Evolutionary conservation across 2,113 vertebrate genomes (phyloP).

Genomic region (Cololabis saira): DNA sequence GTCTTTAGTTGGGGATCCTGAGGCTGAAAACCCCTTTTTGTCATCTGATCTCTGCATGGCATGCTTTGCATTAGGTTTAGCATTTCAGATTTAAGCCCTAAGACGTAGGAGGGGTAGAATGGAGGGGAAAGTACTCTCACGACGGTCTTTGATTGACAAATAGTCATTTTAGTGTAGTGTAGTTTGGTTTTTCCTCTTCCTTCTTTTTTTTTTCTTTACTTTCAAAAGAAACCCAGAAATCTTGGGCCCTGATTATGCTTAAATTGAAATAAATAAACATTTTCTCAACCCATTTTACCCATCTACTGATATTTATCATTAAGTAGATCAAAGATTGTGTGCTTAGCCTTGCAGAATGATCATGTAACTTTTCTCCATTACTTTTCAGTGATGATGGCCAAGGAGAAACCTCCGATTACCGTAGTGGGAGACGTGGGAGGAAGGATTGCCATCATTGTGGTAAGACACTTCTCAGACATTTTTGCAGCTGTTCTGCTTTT

Average conservation of each 20-base stretch:
- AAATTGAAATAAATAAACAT: constrained; percentile 24
- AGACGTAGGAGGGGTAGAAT: constrained; percentile 81
- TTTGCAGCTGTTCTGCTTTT: neutral
- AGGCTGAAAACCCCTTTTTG: constrained; percentile 64
- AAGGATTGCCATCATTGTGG: constrained; percentile 97
- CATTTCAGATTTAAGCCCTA: constrained; percentile 48
- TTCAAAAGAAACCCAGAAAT: constrained; percentile 5
- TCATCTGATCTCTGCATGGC: constrained; percentile 81
- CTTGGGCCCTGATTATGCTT: constrained; percentile 30
- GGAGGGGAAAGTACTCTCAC: constrained; percentile 37
- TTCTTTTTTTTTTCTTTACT: no score
- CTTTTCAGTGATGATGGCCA: constrained; percentile 96
- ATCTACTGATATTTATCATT: constrained; percentile 66
- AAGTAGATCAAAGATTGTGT: neutral
- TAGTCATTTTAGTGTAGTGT: constrained; percentile 5
- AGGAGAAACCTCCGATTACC: constrained; percentile 98
- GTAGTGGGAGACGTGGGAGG: constrained; percentile 98
- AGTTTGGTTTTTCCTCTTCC: neutral
- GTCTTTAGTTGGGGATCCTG: constrained; percentile 76
- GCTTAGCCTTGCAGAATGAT: neutral
- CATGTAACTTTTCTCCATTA: constrained; percentile 43
- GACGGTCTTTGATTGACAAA: constrained; percentile 14
- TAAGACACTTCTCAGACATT: constrained; percentile 70
- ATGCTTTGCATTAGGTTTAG: constrained; percentile 74
- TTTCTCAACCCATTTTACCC: constrained; percentile 82